Evolutionary conservation across 2,888 invertebrate species (phyloP).

Genomic region (Anorthoa munda): DNA sequence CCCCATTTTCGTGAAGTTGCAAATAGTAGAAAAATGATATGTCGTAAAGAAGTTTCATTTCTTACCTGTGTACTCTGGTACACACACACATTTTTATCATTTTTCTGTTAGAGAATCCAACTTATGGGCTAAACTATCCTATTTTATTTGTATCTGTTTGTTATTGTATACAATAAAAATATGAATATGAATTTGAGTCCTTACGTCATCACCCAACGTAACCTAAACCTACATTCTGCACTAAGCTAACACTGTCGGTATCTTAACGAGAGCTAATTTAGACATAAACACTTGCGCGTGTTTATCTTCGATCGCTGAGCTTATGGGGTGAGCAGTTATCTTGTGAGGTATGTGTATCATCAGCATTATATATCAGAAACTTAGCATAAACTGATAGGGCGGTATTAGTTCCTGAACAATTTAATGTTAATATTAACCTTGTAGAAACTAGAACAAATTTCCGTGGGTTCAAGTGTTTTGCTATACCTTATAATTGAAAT

Average conservation of each 20-base stretch:
- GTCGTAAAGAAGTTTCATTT: no score
- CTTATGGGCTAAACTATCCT: no score
- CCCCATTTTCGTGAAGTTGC: no score
- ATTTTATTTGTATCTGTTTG: no score
- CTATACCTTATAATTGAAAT: not conserved
- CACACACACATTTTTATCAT: no score
- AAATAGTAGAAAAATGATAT: no score
- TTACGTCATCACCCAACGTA: conserved; percentile 35
- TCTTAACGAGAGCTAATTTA: conserved; percentile 68
- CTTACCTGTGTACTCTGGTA: no score
- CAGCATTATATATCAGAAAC: conserved; percentile 21
- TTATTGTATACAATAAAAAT: no score
- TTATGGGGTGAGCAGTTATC: conserved; percentile 35
- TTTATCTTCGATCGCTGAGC: conserved; percentile 36
- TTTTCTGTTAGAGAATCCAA: no score
- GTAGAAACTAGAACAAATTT: no score
- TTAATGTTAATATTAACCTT: no score
- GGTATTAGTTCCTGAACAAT: not conserved
- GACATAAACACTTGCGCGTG: conserved; percentile 59
- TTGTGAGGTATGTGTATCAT: not conserved
- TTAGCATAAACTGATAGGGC: not conserved
- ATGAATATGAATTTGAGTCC: not conserved
- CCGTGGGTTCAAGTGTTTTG: no score
- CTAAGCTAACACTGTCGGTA: conserved; percentile 56
- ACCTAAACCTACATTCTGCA: conserved; percentile 42